Conservation (phyloP, 2,113 vertebrate genomes). For the Lepisosteus osseus region DNA sequence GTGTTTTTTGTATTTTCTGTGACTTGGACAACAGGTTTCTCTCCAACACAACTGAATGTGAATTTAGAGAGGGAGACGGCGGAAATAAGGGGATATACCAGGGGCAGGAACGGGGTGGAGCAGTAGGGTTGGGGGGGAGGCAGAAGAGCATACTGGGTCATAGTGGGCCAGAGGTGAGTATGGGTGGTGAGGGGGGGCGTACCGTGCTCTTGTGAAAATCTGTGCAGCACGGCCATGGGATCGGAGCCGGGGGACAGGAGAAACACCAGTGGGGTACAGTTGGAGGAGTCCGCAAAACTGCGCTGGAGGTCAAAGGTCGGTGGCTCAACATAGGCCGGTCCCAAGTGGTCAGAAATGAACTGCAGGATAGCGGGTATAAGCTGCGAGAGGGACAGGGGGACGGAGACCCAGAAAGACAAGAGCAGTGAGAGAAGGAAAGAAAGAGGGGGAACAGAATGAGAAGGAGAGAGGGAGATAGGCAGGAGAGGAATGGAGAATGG, state of each 20-base stretch:
- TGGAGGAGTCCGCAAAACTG: slow-evolving; percentile 39
- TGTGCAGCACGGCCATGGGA: slow-evolving; percentile 42
- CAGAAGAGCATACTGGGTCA: not conserved
- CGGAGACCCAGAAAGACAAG: not conserved
- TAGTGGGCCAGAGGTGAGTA: not conserved
- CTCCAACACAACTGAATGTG: too few relatives aligned
- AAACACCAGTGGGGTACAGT: slow-evolving; percentile 38
- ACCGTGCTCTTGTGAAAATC: slow-evolving; percentile 44
- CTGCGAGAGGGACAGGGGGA: slow-evolving; percentile 6
- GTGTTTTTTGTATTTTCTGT: too few relatives aligned
- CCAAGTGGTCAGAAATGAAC: slow-evolving; percentile 45
- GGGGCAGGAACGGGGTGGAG: not conserved
- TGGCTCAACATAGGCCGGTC: slow-evolving; percentile 38
- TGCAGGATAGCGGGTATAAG: slow-evolving; percentile 44
- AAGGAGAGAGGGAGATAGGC: not conserved
- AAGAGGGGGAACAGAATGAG: not conserved
- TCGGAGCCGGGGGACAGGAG: slow-evolving; percentile 45
- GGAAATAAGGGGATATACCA: too few relatives aligned
- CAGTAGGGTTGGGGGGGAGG: not conserved
- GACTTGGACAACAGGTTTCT: too few relatives aligned
- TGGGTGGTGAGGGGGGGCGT: slow-evolving; percentile 3
- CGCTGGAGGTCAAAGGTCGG: slow-evolving; percentile 45
- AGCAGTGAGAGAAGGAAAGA: not conserved
- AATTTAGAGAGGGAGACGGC: too few relatives aligned
- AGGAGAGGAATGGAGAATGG: not conserved